Base-by-base conservation (phyloP, 2,113 vertebrate genomes). In the Austrofundulus limnaeus region DNA sequence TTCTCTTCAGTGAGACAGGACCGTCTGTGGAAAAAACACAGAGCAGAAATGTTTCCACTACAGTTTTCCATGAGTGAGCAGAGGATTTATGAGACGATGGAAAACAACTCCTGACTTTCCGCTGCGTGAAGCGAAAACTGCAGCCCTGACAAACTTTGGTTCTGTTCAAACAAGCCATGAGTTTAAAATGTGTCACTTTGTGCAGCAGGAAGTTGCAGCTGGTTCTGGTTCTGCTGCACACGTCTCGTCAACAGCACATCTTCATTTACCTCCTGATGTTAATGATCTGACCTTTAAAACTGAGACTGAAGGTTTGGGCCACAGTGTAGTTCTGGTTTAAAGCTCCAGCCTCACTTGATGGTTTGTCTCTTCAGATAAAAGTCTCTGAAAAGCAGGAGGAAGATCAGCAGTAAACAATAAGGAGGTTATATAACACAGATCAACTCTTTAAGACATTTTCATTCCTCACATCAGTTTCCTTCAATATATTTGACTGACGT, bases 31-130 rank as follows among this genome's bases (percentile, higher is more conserved):
- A 60, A 62, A 72, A 74, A 70, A 66, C 10, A 61, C 5, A 70
- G 52, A 48, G 71, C 43, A 67, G 58, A 75, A 81, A 65, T 43
- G 61, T 82, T 86, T 85, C 83, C 80, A 86, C 73, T 78, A 67
- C 41, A 10, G 23, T 58, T 84, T 82, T 75, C 74, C 80, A 19
- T 6, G 39, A 66, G 62, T 42, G 31, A 47, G 64, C 34, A 46
- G 31, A 19, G 55, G 72, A 66, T 84, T 87, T 75, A 83, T 3
- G 48, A 72, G 69, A n/a, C 34, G 19, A 67, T 66, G 41, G 20
- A 48, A 47, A 19, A n/a, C 34, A 45, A 23, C 46, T 56, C 60
- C 63, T 62, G 34, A 82, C 56, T 87, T 86, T 90, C 85, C 84
- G 34, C 67, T 74, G 75, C 46, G 45, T 56, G 34, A 78, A 83